Evolutionary conservation across 2,888 invertebrate species (phyloP).

Genomic region (Bimastos eiseni): DNA sequence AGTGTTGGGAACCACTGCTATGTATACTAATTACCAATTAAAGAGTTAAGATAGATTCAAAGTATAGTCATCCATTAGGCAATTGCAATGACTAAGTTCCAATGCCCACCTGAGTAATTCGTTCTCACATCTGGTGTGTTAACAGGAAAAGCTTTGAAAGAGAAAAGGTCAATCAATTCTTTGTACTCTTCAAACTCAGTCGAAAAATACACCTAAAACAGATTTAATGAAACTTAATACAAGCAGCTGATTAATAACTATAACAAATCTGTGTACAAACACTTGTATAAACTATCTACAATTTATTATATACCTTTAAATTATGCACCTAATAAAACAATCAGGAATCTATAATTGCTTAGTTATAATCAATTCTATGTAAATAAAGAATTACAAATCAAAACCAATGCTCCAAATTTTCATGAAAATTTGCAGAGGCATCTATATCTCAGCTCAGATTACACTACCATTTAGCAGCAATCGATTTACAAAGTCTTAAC

Average conservation of each 20-base stretch:
- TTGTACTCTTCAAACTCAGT: conserved; percentile 4
- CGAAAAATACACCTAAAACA: neutral
- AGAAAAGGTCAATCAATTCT: conserved; percentile 15
- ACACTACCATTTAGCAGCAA: no score
- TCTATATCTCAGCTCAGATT: no score
- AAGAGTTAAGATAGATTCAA: no score
- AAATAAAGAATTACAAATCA: neutral
- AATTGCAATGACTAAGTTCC: neutral
- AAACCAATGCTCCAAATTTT: neutral
- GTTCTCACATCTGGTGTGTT: neutral
- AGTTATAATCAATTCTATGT: conserved; percentile 2
- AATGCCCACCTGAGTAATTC: neutral
- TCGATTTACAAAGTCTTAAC: no score
- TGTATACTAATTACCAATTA: no score
- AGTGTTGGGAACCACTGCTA: no score
- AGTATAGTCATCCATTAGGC: neutral
- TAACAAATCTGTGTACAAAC: neutral
- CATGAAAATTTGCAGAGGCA: neutral
- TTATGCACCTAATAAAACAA: neutral
- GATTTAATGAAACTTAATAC: neutral
- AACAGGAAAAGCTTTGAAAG: neutral
- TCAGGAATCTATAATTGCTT: neutral
- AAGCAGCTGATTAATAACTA: neutral
- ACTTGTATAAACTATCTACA: neutral
- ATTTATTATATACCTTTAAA: neutral